These are phyloP conservation scores for Drosophila santomea DNA, from an alignment of 1,140 invertebrate species.

Conservation along the genomic window DNA sequence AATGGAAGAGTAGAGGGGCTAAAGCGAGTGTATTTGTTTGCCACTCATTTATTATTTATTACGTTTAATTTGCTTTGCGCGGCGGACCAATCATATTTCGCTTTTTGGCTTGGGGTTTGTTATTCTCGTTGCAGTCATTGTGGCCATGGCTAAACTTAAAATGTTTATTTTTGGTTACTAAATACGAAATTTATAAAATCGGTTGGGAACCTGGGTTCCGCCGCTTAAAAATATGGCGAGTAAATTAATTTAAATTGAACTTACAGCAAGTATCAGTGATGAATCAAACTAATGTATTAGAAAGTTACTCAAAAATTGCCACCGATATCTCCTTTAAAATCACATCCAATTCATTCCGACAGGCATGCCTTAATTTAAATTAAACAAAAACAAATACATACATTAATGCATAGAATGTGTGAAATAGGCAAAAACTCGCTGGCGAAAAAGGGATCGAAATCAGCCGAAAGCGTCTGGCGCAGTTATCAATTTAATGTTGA, in stretches of 20 bases:
- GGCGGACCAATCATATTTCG: constrained; percentile 21
- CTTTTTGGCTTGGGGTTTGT: constrained; percentile 2
- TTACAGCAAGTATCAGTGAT: too few relatives aligned
- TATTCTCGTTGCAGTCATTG: constrained; percentile 12
- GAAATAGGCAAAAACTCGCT: background rate
- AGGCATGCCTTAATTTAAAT: background rate
- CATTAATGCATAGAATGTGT: too few relatives aligned
- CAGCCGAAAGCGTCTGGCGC: background rate
- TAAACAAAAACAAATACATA: too few relatives aligned
- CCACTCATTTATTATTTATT: constrained; percentile 45
- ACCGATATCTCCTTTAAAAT: background rate
- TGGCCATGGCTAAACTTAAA: constrained; percentile 2
- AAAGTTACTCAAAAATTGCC: too few relatives aligned
- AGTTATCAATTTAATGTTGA: constrained; percentile 41
- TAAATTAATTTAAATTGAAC: too few relatives aligned
- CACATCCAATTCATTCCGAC: background rate
- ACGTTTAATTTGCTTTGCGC: constrained; percentile 39
- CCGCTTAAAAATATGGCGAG: too few relatives aligned
- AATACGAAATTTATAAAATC: background rate
- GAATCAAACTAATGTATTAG: too few relatives aligned
- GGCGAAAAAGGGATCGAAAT: background rate
- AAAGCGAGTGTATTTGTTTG: constrained; percentile 22
- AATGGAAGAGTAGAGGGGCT: background rate
- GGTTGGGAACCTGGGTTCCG: background rate
- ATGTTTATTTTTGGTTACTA: background rate